Percentiles rank a stretch among this genome's conserved stretches.
phyloP scores from a whole-genome alignment of 2,113 vertebrate species.

The Leptobrachium ailaonicum region DNA sequence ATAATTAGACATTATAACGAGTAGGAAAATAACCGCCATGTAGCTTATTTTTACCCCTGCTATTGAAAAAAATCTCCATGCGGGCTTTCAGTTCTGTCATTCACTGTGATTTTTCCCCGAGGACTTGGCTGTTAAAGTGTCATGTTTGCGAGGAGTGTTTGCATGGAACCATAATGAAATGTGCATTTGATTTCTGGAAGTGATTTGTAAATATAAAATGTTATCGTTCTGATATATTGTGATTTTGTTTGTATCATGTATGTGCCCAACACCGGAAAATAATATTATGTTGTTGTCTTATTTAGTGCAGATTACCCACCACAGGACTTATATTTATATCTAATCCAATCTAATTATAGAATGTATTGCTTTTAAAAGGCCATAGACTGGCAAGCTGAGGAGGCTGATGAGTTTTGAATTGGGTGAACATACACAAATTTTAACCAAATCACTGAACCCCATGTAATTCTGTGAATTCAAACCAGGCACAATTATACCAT shows the following conservation, averaged over 20 bases:
- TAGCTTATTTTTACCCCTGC: conserved; percentile 9
- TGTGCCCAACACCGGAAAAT: background rate
- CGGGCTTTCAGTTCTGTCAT: conserved; percentile 37
- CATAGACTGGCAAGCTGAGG: no score
- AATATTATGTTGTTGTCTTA: background rate
- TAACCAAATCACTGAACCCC: no score
- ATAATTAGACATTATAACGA: conserved; percentile 45
- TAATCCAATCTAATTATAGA: no score
- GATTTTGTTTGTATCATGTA: conserved; percentile 7
- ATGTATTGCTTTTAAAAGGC: no score
- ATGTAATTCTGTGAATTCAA: no score
- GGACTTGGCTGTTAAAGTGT: conserved; percentile 40
- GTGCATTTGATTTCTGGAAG: conserved; percentile 39
- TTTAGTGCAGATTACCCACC: no score
- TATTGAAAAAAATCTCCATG: conserved; percentile 31
- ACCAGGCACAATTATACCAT: no score
- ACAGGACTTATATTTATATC: no score
- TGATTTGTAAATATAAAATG: conserved; percentile 42
- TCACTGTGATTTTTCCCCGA: conserved; percentile 27
- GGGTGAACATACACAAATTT: no score
- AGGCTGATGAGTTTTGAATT: no score
- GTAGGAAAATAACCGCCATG: conserved; percentile 14
- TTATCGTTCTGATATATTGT: conserved; percentile 25
- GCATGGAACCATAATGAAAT: conserved; percentile 42
- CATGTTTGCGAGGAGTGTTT: conserved; percentile 43